Evolutionary conservation across 2,113 vertebrate species (phyloP).

Genomic region (Daphoenositta chrysoptera): DNA sequence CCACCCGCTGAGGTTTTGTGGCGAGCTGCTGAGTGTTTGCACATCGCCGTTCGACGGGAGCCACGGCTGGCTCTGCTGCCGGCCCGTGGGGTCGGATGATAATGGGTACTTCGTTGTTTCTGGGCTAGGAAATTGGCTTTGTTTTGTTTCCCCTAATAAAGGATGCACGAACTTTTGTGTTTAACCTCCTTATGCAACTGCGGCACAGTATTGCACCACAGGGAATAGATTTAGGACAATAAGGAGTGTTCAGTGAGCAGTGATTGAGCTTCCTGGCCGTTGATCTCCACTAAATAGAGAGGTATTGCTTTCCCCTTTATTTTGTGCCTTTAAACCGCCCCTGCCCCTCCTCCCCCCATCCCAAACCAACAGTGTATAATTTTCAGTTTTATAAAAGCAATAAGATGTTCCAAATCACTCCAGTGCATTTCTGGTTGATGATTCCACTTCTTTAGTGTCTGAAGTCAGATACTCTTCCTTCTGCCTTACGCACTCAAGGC

Average conservation of each 20-base stretch:
- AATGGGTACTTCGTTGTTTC: neutral
- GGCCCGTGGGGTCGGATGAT: neutral
- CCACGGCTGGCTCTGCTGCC: neutral
- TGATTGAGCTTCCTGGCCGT: conserved; percentile 29
- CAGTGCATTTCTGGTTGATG: conserved; percentile 69
- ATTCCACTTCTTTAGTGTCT: conserved; percentile 72
- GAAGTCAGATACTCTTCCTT: conserved; percentile 68
- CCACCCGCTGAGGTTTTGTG: neutral
- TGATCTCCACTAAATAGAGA: conserved; percentile 50
- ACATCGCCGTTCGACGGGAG: neutral
- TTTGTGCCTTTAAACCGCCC: conserved; percentile 40
- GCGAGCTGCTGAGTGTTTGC: neutral
- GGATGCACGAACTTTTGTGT: conserved; percentile 65
- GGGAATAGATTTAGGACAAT: conserved; percentile 44
- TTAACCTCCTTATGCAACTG: conserved; percentile 50
- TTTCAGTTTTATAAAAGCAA: conserved; percentile 74
- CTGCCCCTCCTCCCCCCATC: fast-evolving
- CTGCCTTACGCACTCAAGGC: conserved; percentile 75
- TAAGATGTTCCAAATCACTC: conserved; percentile 69
- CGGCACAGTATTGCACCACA: conserved; percentile 56
- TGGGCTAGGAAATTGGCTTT: neutral
- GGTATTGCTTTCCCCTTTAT: conserved; percentile 62
- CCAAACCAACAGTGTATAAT: conserved; percentile 21
- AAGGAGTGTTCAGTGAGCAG: conserved; percentile 38
- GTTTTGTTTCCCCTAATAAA: conserved; percentile 8